Evolutionary conservation across 2,113 vertebrate species (phyloP), one percentile per base, ranked within the genome.

Genomic region (Vidua chalybeata): DNA sequence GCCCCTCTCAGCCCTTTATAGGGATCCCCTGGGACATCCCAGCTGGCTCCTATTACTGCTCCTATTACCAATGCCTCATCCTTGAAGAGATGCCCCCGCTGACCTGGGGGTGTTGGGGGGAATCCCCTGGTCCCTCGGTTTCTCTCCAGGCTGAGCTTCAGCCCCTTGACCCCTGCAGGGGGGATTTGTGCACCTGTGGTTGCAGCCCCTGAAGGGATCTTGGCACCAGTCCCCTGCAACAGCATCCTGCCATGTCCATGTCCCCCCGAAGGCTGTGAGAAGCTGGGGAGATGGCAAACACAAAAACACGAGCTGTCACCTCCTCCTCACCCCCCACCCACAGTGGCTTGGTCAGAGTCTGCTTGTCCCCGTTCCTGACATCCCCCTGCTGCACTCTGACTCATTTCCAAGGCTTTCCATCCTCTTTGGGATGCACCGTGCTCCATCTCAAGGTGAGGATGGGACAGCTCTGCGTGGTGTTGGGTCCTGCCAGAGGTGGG

Each of bases 341-440:
- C 10, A 2, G 35, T 2, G 4, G 15, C 48, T 72, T 37, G 45
- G 13, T 72, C 56, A 66, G 8, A 24, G 10, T 8, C 33, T 48
- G 37, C 48, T 37, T 28, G 31, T 78, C 37, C 46, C 37, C 2
- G 0, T 45, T 35, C 45, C 54, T 35, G 33, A 28, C 27, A 13
- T 11, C 64, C 35, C 46, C 48, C 35, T 16, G 21, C 43, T 30
- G 10, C 5, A 1, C 23, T 62, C 80, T 39, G 43, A 33, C 43
- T 63, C 59, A 6, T 55, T 63, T 15, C 77, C 61, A 18, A 71
- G 48, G 26, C 48, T 75, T 21, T 41, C 74, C 54, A 33, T 10
- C 71, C 52, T 7, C 23, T 13, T 35, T 33, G 77, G 52, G 51
- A 13, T 33, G 48, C 0, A 0, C 19, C 0, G 0, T 4, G 43